phyloP scores from a whole-genome alignment of 2,797 vertebrate species.

The Pipistrellus pygmaeus region DNA sequence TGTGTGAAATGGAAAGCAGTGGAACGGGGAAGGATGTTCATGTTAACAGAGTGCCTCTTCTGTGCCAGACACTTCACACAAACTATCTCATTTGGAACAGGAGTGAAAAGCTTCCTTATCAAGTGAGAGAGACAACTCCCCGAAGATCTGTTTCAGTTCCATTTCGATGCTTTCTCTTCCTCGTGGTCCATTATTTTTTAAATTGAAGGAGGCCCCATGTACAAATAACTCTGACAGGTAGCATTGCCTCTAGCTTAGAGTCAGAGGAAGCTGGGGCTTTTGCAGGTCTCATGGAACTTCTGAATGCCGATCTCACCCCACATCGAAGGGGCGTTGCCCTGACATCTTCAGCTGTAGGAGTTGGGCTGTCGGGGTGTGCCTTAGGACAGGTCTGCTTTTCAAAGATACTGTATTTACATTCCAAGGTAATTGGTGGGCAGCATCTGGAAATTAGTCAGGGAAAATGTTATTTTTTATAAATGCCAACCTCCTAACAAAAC shows the following conservation, averaged over 20 bases:
- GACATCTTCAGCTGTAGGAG: background rate
- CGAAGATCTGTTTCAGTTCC: background rate
- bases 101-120: background rate
- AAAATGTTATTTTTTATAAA: slow-evolving; percentile 55
- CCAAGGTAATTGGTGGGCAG: background rate
- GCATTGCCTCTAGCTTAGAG: background rate
- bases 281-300: background rate
- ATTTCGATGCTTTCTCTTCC: background rate
- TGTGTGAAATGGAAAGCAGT: background rate
- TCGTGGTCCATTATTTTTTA: background rate
- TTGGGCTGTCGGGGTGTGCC: background rate
- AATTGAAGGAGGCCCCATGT: background rate
- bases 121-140: background rate
- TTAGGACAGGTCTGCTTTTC: background rate
- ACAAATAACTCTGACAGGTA: background rate
- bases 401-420: background rate
- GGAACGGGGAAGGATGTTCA: background rate
- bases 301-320: background rate
- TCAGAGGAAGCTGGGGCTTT: background rate
- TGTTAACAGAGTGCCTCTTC: background rate
- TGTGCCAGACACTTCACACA: background rate
- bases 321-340: background rate
- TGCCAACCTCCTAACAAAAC: background rate
- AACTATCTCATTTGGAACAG: background rate
- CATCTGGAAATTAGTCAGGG: slow-evolving; percentile 48